Conservation (phyloP, 2,888 invertebrate species). For the Polydrusus tereticollis region DNA sequence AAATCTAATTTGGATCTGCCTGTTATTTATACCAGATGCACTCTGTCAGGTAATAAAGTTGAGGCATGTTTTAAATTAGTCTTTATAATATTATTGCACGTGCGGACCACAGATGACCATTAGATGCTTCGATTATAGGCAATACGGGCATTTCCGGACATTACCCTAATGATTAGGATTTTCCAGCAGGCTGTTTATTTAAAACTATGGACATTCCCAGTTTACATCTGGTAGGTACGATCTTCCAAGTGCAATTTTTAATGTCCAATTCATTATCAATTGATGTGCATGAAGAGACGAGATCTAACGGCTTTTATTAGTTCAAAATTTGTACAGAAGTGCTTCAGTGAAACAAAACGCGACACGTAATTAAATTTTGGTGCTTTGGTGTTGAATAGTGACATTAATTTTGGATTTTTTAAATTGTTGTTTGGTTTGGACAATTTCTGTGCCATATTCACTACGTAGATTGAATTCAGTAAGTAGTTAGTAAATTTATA, state of each 20-base stretch:
- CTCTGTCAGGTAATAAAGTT: neutral
- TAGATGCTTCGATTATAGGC: neutral
- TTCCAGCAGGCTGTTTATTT: neutral
- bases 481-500: too few species aligned
- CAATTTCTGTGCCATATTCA: too few species aligned
- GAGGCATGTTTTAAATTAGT: neutral
- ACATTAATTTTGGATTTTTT: too few species aligned
- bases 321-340: neutral
- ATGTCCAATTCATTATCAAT: neutral
- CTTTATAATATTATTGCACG: neutral
- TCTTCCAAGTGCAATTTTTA: neutral
- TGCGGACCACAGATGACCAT: neutral
- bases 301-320: neutral
- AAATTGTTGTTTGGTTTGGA: too few species aligned
- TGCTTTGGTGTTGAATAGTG: too few species aligned
- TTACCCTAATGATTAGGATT: constrained; percentile 3
- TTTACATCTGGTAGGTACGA: neutral
- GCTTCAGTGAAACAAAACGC: too few species aligned
- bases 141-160: neutral
- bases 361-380: too few species aligned
- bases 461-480: too few species aligned
- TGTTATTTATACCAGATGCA: neutral
- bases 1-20: too few species aligned
- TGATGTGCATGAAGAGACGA: neutral
- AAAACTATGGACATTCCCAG: constrained; percentile 1